Conservation (phyloP, 2,797 vertebrate species). For the Holocentrus rufus region DNA sequence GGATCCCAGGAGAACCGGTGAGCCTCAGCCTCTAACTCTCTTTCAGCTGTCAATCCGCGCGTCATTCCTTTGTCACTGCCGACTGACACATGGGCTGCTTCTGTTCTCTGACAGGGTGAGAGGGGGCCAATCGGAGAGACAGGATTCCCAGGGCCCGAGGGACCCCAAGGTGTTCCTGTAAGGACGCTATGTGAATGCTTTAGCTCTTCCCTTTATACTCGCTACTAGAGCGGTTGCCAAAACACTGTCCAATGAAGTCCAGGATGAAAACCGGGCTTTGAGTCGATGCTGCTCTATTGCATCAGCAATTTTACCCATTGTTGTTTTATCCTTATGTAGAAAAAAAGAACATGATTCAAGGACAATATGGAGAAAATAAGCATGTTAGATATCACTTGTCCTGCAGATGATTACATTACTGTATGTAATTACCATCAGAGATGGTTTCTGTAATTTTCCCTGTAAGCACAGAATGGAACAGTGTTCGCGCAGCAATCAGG, state of each 20-base stretch:
- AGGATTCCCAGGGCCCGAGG: slow-evolving; percentile 96
- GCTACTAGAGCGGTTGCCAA: slow-evolving; percentile 25
- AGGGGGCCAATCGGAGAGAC: slow-evolving; percentile 94
- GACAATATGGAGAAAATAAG: slow-evolving; percentile 65
- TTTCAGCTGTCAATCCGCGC: slow-evolving; percentile 79
- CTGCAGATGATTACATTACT: slow-evolving; percentile 70
- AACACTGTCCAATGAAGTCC: slow-evolving; percentile 29
- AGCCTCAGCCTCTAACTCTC: slow-evolving; percentile 80
- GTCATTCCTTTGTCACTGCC: slow-evolving; percentile 72
- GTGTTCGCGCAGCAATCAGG: slow-evolving; percentile 77
- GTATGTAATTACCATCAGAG: slow-evolving; percentile 78
- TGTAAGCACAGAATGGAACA: slow-evolving; percentile 74
- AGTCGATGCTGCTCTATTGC: slow-evolving; percentile 5
- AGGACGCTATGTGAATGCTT: slow-evolving; percentile 69
- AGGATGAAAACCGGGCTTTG: slow-evolving; percentile 4
- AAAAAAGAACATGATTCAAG: slow-evolving; percentile 46
- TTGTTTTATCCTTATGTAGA: slow-evolving; percentile 11
- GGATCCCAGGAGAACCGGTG: slow-evolving; percentile 94
- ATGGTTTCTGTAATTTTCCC: slow-evolving; percentile 75
- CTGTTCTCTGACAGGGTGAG: slow-evolving; percentile 86
- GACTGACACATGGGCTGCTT: slow-evolving; percentile 67
- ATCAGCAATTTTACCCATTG: slow-evolving; percentile 1
- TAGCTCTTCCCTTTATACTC: slow-evolving; percentile 48
- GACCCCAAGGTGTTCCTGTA: slow-evolving; percentile 91
- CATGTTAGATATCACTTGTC: slow-evolving; percentile 55